A percentile compares a stretch with the other conserved stretches of the same genome.
These are phyloP conservation scores for Agrotis ipsilon DNA, from an alignment of 2,888 invertebrate genomes.

Conservation along the genomic window DNA sequence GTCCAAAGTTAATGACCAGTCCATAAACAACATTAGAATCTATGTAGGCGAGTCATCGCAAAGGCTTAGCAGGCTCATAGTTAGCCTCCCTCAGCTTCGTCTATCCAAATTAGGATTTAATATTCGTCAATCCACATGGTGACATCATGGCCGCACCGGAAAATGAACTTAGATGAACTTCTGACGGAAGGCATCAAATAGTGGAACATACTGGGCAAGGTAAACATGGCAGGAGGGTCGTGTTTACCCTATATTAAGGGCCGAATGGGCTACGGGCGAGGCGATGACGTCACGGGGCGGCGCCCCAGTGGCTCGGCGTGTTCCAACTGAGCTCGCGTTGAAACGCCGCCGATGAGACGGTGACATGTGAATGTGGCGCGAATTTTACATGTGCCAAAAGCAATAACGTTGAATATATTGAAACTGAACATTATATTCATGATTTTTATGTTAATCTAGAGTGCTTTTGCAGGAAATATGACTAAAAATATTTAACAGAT, in stretches of 20 bases:
- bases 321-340: slow-evolving; percentile 78
- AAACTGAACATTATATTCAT: slow-evolving; percentile 20
- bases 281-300: slow-evolving; percentile 84
- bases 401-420: slow-evolving; percentile 18
- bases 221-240: slow-evolving; percentile 74
- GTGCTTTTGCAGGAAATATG: background rate
- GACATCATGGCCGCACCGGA: slow-evolving; percentile 72
- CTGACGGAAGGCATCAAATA: slow-evolving; percentile 54
- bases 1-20: slow-evolving; percentile 32
- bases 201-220: slow-evolving; percentile 55
- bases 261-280: slow-evolving; percentile 68
- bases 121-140: slow-evolving; percentile 81
- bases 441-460: background rate
- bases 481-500: background rate
- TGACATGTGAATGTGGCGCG: slow-evolving; percentile 50
- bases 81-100: slow-evolving; percentile 83
- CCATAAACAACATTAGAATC: slow-evolving; percentile 38
- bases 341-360: slow-evolving; percentile 82
- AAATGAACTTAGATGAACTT: slow-evolving; percentile 37
- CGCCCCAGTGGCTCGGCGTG: slow-evolving; percentile 82
- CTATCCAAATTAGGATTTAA: slow-evolving; percentile 76
- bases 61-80: slow-evolving; percentile 79
- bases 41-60: slow-evolving; percentile 88
- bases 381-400: slow-evolving; percentile 45
- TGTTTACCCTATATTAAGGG: slow-evolving; percentile 73